Evolutionary conservation across 2,888 invertebrate species (phyloP).

Genomic region (Lottia scabra): DNA sequence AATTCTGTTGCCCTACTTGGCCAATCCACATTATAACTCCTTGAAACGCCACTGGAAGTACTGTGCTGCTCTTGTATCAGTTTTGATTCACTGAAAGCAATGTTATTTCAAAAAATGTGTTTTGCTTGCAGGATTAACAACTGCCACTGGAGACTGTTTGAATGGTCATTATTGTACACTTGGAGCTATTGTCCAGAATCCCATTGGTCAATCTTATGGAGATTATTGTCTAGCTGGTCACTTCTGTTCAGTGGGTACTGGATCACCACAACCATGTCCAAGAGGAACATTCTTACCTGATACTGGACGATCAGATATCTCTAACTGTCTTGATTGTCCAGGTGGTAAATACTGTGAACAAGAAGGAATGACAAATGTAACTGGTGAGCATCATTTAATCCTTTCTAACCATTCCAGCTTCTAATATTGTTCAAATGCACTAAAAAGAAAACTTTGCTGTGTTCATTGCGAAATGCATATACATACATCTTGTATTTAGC

Average conservation of each 20-base stretch:
- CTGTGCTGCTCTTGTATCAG: too few relatives aligned
- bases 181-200: constrained; percentile 46
- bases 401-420: too few relatives aligned
- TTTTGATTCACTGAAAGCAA: too few relatives aligned
- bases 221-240: constrained; percentile 60
- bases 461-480: too few relatives aligned
- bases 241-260: constrained; percentile 61
- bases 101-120: too few relatives aligned
- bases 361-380: constrained; percentile 54
- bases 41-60: too few relatives aligned
- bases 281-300: constrained; percentile 58
- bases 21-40: too few relatives aligned
- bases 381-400: constrained; percentile 44
- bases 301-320: constrained; percentile 32
- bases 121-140: constrained; percentile 44
- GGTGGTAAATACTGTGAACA: constrained; percentile 60
- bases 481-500: too few relatives aligned
- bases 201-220: constrained; percentile 49
- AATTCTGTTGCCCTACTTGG: too few relatives aligned
- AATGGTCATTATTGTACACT: constrained; percentile 55
- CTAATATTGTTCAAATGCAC: too few relatives aligned
- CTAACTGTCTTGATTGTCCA: constrained; percentile 60
- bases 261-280: constrained; percentile 58
- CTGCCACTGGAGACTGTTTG: constrained; percentile 54
- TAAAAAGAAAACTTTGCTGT: too few relatives aligned